A percentile compares a stretch with the other conserved stretches of the same genome.
These are phyloP conservation scores for Aptenodytes forsteri DNA, from an alignment of 2,113 vertebrate species.

Conservation along the genomic window DNA sequence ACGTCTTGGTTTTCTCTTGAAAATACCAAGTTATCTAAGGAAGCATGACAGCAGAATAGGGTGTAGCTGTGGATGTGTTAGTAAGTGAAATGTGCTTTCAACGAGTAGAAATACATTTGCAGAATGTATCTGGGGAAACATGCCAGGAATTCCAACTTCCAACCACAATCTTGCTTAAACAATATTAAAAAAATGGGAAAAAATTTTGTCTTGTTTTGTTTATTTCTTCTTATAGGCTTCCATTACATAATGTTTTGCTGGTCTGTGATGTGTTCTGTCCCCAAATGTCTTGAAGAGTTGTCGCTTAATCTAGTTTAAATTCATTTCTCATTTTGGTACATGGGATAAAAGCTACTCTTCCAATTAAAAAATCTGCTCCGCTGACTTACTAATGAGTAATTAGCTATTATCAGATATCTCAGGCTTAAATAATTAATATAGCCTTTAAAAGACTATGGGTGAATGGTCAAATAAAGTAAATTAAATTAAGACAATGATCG, in stretches of 20 bases:
- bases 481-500: not conserved
- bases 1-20: not conserved
- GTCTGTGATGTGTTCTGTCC: not conserved
- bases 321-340: not conserved
- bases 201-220: not conserved
- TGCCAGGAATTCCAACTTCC: not conserved
- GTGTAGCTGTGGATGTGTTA: not conserved
- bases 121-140: not conserved
- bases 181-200: not conserved
- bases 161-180: not conserved
- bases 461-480: not conserved
- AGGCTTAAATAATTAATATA: conserved; percentile 14
- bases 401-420: not conserved
- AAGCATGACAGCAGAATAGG: not conserved
- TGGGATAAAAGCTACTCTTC: not conserved
- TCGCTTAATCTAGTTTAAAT: not conserved
- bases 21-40: not conserved
- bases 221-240: not conserved
- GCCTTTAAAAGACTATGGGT: not conserved
- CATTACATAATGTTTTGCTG: not conserved
- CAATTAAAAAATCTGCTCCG: not conserved
- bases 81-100: not conserved
- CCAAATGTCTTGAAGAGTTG: not conserved
- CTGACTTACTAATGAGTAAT: not conserved
- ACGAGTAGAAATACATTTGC: not conserved